Conservation (phyloP, 2,888 invertebrate species). For the Listrodromus nycthemerus region DNA sequence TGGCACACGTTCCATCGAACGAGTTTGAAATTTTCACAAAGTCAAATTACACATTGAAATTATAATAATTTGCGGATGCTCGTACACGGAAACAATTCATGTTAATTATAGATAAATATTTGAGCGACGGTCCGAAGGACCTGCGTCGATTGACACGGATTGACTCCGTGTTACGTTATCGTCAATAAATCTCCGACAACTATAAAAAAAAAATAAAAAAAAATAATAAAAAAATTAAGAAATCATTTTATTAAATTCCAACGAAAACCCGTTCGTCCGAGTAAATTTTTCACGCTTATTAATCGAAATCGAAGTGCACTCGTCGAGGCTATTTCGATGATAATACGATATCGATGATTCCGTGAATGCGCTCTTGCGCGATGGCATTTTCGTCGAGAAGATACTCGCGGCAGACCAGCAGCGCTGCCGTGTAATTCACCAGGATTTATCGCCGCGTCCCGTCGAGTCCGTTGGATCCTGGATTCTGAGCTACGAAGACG, state of each 20-base stretch:
- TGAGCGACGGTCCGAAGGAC: no score
- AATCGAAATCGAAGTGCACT: slow-evolving; percentile 1
- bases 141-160: no score
- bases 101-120: no score
- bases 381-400: slow-evolving; percentile 36
- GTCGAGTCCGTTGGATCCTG: slow-evolving; percentile 20
- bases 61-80: no score
- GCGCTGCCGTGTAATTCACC: slow-evolving; percentile 1
- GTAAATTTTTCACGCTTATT: not conserved
- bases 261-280: not conserved
- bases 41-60: no score
- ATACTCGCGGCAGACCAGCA: slow-evolving; percentile 8
- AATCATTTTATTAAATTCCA: not conserved
- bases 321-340: not conserved
- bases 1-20: no score
- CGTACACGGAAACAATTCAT: no score
- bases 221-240: no score
- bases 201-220: no score
- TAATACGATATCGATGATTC: slow-evolving; percentile 14
- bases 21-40: no score
- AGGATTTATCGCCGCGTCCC: slow-evolving; percentile 29
- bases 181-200: no score
- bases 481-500: not conserved
- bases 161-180: no score
- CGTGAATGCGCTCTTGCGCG: slow-evolving; percentile 4